A percentile compares a stretch with the other conserved stretches of the same genome.
Evolutionary conservation across 2,888 invertebrate species (phyloP).

Genomic region (Eurytoma adleriae): DNA sequence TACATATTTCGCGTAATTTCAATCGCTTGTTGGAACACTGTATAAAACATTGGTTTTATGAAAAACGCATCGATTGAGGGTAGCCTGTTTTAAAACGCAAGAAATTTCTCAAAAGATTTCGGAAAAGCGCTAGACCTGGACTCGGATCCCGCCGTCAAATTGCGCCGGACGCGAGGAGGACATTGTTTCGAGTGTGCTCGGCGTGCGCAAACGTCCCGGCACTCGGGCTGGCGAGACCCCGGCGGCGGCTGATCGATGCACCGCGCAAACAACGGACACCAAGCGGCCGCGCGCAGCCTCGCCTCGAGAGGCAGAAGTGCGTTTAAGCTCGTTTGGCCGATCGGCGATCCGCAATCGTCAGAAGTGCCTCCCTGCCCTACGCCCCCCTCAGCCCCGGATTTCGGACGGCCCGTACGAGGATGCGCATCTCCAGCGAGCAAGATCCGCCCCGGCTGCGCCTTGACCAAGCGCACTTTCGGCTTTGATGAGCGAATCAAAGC

Average conservation of each 20-base stretch:
- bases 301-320: constrained; percentile 65
- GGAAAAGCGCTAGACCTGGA: not conserved
- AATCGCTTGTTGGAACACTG: no score
- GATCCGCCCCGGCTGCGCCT: constrained; percentile 3
- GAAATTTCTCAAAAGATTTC: not conserved
- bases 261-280: constrained; percentile 65
- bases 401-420: not conserved
- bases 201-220: constrained; percentile 46
- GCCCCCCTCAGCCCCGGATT: not conserved
- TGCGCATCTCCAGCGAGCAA: constrained; percentile 2
- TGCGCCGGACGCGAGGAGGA: constrained; percentile 65
- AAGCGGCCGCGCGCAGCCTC: constrained; percentile 59
- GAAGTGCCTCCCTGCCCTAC: constrained; percentile 29
- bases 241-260: constrained; percentile 38
- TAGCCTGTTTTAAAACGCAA: no score
- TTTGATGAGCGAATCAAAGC: not conserved
- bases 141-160: constrained; percentile 30
- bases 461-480: not conserved
- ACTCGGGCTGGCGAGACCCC: no score
- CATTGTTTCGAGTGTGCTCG: constrained; percentile 53
- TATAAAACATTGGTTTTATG: no score
- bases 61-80: no score
- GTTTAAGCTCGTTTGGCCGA: constrained; percentile 73
- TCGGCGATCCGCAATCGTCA: constrained; percentile 66
- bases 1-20: no score